A percentile compares a stretch with the other conserved stretches of the same genome.
phyloP scores from a whole-genome alignment of 2,113 vertebrate genomes.

The Aphyosemion australe region DNA sequence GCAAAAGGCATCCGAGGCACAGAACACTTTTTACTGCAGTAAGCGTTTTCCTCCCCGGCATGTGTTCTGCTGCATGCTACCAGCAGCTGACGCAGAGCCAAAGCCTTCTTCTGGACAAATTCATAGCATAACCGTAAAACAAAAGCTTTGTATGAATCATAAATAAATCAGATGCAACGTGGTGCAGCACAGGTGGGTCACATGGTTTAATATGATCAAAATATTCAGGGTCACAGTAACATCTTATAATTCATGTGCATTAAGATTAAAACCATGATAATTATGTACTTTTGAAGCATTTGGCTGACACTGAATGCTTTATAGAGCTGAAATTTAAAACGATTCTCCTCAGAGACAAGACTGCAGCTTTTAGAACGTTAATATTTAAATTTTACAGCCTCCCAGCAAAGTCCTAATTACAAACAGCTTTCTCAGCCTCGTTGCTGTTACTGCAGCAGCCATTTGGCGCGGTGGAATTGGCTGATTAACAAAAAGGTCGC shows the following conservation, averaged over 20 bases:
- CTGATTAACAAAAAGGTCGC: conserved; percentile 54
- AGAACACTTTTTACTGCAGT: conserved; percentile 25
- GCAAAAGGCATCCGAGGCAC: conserved; percentile 20
- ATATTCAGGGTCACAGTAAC: not conserved
- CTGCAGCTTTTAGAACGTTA: conserved; percentile 41
- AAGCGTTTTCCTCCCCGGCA: conserved; percentile 40
- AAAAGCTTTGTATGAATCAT: conserved; percentile 53
- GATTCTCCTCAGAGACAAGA: conserved; percentile 21
- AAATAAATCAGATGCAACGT: conserved; percentile 33
- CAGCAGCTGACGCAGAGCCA: conserved; percentile 48
- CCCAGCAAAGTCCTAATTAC: conserved; percentile 36
- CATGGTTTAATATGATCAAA: no score
- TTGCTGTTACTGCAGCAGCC: conserved; percentile 30
- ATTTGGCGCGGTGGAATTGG: conserved; percentile 38
- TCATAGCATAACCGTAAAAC: conserved; percentile 64
- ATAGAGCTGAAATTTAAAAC: conserved; percentile 9
- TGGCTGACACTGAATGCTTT: conserved; percentile 50
- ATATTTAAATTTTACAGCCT: conserved; percentile 47
- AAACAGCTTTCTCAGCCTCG: conserved; percentile 13
- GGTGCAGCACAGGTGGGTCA: no score
- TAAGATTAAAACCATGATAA: conserved; percentile 6
- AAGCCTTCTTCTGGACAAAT: conserved; percentile 18
- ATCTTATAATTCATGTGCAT: no score
- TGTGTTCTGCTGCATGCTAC: conserved; percentile 38
- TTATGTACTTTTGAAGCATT: conserved; percentile 50